A percentile compares a stretch with the other conserved stretches of the same genome.
These are phyloP conservation scores for Drosophila grimshawi DNA, from an alignment of 1,140 invertebrate species.

Conservation along the genomic window DNA sequence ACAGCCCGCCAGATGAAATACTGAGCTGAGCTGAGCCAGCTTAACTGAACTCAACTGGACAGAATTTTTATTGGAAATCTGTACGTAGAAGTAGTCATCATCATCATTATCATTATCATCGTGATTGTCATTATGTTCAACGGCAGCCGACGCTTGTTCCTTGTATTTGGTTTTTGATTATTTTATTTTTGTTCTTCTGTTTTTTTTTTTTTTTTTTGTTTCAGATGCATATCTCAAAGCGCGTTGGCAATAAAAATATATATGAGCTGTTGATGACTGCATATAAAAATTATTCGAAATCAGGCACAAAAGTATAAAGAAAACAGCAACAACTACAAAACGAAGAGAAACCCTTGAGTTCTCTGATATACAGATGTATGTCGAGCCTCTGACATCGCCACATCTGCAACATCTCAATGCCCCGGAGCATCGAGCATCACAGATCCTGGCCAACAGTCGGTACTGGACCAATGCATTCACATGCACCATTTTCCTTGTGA, in stretches of 20 bases:
- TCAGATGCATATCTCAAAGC: conserved; percentile 74
- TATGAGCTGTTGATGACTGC: conserved; percentile 81
- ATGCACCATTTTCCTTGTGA: background rate
- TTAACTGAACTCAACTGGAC: conserved; percentile 37
- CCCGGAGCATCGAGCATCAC: conserved; percentile 4
- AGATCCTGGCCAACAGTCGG: conserved; percentile 17
- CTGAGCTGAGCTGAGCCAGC: conserved; percentile 34
- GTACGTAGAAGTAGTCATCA: conserved; percentile 80
- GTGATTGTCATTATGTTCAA: conserved; percentile 24
- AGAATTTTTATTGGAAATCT: conserved; percentile 78
- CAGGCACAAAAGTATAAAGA: conserved; percentile 40
- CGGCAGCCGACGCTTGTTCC: conserved; percentile 39
- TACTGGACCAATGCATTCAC: conserved; percentile 1
- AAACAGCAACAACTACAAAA: conserved; percentile 4
- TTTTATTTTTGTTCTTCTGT: conserved; percentile 41
- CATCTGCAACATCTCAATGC: conserved; percentile 21
- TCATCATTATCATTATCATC: conserved; percentile 37
- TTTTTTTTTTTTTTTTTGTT: conserved; percentile 44
- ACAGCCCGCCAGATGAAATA: conserved; percentile 54
- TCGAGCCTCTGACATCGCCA: conserved; percentile 24
- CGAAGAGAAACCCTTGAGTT: conserved; percentile 34
- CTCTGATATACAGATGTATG: conserved; percentile 21
- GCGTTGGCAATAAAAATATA: conserved; percentile 79
- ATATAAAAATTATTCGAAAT: conserved; percentile 76
- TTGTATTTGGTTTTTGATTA: conserved; percentile 35